Evolutionary conservation across 2,888 invertebrate genomes (phyloP).

Genomic region (Lordiphosa fenestrarum): DNA sequence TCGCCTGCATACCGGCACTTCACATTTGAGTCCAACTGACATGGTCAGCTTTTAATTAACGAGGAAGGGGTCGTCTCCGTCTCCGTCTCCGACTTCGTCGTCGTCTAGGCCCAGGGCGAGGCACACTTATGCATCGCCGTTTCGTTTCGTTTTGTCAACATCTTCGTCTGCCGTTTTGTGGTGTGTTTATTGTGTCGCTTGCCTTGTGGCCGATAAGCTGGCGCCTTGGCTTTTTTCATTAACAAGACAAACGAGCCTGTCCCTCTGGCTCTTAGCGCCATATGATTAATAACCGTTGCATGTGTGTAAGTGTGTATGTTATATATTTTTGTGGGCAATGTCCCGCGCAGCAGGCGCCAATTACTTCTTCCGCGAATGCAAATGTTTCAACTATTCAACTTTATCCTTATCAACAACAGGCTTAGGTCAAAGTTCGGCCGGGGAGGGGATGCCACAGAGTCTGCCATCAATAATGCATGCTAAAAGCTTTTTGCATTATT

Average conservation of each 20-base stretch:
- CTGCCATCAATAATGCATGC: constrained; percentile 76
- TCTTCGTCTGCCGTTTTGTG: constrained; percentile 41
- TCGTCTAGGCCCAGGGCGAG: constrained; percentile 24
- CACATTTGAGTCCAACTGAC: constrained; percentile 66
- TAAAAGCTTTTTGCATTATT: constrained; percentile 79
- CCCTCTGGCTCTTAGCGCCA: constrained; percentile 35
- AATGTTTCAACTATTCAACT: constrained; percentile 27
- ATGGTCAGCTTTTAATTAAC: constrained; percentile 68
- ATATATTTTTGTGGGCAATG: constrained; percentile 38
- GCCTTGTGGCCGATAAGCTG: constrained; percentile 75
- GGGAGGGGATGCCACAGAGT: constrained; percentile 44
- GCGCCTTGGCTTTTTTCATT: constrained; percentile 77
- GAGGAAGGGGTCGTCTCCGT: constrained; percentile 8
- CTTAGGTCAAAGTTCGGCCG: constrained; percentile 45
- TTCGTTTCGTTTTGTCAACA: constrained; percentile 57
- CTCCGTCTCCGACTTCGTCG: not conserved
- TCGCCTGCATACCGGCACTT: constrained; percentile 67
- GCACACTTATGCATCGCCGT: constrained; percentile 55
- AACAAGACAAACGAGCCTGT: constrained; percentile 66
- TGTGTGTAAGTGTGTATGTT: constrained; percentile 44
- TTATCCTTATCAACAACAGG: constrained; percentile 40
- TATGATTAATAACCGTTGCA: constrained; percentile 70
- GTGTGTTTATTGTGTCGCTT: constrained; percentile 61
- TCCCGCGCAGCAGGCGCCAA: constrained; percentile 59
- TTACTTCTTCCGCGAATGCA: constrained; percentile 39